Conservation (phyloP, 2,888 invertebrate species). For the Scaptomyza cyrtandrae region DNA sequence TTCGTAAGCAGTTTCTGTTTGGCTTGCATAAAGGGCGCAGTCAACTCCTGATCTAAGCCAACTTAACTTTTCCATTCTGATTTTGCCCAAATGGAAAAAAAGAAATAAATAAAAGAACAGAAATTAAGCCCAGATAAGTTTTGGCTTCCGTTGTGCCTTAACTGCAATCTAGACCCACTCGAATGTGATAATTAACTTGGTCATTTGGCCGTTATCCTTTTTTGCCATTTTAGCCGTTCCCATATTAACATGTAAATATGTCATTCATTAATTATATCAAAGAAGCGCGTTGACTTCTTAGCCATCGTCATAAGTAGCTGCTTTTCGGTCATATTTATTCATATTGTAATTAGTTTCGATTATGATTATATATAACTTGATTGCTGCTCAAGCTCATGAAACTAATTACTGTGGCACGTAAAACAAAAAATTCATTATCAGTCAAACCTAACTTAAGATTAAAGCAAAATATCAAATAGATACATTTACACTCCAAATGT, state of each 20-base stretch:
- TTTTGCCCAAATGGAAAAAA: slow-evolving; percentile 28
- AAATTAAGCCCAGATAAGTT: slow-evolving; percentile 66
- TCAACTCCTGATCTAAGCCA: slow-evolving; percentile 53
- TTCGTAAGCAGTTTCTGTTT: slow-evolving; percentile 75
- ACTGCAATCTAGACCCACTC: slow-evolving; percentile 33
- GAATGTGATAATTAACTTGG: slow-evolving; percentile 66
- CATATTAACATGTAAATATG: slow-evolving; percentile 75
- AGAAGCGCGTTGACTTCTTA: slow-evolving; percentile 22
- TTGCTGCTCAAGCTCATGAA: slow-evolving; percentile 39
- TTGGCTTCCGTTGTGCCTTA: slow-evolving; percentile 12
- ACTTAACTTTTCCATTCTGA: slow-evolving; percentile 69
- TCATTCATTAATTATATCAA: slow-evolving; percentile 63
- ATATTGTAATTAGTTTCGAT: slow-evolving; percentile 61
- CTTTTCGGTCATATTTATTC: slow-evolving; percentile 20
- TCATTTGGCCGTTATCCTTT: slow-evolving; percentile 43
- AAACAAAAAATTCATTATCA: neutral
- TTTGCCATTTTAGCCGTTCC: slow-evolving; percentile 11
- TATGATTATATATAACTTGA: slow-evolving; percentile 43
- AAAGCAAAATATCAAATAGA: neutral
- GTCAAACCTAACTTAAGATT: neutral
- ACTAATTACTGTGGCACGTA: slow-evolving; percentile 24
- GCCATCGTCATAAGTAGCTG: slow-evolving; percentile 22
- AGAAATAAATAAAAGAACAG: slow-evolving; percentile 2
- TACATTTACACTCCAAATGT: too few species aligned
- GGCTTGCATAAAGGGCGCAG: slow-evolving; percentile 47